These are phyloP conservation scores for Platalea minor DNA, from an alignment of 2,797 vertebrate genomes.

Conservation along the genomic window DNA sequence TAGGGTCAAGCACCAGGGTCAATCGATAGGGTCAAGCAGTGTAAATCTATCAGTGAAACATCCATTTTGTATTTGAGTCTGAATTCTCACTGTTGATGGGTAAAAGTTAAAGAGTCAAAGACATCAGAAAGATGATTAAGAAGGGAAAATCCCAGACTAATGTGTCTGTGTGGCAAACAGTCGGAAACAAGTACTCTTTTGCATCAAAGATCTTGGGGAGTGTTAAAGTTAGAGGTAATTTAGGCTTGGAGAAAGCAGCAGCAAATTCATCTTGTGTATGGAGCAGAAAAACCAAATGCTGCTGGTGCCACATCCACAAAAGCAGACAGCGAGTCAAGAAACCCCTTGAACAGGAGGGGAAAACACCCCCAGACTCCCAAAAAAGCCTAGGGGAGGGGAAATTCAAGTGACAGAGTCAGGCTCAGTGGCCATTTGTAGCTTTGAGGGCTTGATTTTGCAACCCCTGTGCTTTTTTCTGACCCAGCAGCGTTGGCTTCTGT, in stretches of 20 bases:
- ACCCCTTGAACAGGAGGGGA: not conserved
- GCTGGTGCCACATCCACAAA: not conserved
- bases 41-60: not conserved
- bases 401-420: not conserved
- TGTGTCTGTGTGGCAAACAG: rapidly evolving
- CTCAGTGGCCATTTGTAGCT: not conserved
- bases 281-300: not conserved
- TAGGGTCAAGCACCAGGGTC: too few species aligned
- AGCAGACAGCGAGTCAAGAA: not conserved
- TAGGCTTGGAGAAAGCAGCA: not conserved
- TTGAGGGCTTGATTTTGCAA: not conserved
- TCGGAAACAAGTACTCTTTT: not conserved
- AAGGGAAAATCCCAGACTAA: not conserved
- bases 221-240: not conserved
- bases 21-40: not conserved
- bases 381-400: not conserved
- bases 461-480: not conserved
- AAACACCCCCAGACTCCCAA: rapidly evolving
- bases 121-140: not conserved
- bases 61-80: not conserved
- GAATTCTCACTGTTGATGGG: not conserved
- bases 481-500: rapidly evolving
- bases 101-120: not conserved
- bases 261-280: rapidly evolving
- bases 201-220: not conserved